Evolutionary conservation across 2,888 invertebrate species (phyloP), one percentile per base, ranked within the genome.

Genomic region (Apeira syringaria): DNA sequence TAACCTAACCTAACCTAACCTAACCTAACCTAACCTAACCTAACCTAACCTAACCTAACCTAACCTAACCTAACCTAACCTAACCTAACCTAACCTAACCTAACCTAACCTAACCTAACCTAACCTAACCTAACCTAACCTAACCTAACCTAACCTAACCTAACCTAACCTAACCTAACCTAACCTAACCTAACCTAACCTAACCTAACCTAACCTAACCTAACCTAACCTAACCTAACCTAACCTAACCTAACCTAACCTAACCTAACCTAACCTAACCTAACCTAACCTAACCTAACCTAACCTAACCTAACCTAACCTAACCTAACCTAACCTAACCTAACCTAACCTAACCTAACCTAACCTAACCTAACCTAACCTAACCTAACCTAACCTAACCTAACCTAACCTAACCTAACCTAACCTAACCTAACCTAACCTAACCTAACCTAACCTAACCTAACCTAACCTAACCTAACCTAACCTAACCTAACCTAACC

Each of bases 271-370:
- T 28, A 28, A 28, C 28, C 28, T 28, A 28, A 28, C 28, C 28
- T 28, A 28, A 28, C 28, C 28, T 28, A 28, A 28, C 28, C 28
- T 28, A 28, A 28, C 28, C 28, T 28, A 28, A 28, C 28, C 28
- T 28, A 28, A 28, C 28, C 28, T 28, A 28, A 28, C 26, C 28
- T 28, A 28, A 28, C 28, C 28, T 28, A 28, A 20, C 11, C 31
- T 20, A 18, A 31, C 31, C 31, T 28, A 31, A 20, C 20, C 31
- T 31, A 31, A 31, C 31, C 31, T 31, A 30, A 30, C 30, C 30
- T 30, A 30, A 30, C 30, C 30, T 30, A 30, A 30, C 30, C 30
- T 30, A 30, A 30, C 30, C 30, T 30, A 30, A 30, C 30, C 30
- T 30, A 30, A 30, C 30, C 30, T 30, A 30, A 30, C 30, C 30